Evolutionary conservation across 2,113 vertebrate genomes (phyloP).

Genomic region (Mola mola): DNA sequence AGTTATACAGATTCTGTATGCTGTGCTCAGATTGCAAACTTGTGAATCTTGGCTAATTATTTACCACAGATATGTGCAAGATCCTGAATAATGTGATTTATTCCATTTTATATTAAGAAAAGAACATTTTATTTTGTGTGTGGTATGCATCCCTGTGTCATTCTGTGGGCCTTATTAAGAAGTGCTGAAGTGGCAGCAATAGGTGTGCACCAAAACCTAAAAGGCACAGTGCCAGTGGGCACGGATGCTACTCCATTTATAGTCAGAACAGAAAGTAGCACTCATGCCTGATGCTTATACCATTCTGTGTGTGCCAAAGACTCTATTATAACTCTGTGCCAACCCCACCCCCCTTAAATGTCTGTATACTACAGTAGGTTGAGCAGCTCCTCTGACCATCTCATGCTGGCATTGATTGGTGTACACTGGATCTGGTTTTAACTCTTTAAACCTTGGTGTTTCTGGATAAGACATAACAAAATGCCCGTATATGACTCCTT

Average conservation of each 20-base stretch:
- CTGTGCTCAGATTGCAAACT: too few species aligned
- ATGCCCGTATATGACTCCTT: background rate
- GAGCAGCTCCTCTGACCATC: background rate
- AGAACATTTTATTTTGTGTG: background rate
- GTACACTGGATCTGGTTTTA: too few species aligned
- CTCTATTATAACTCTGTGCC: background rate
- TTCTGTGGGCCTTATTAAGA: slow-evolving; percentile 8
- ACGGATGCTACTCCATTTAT: slow-evolving; percentile 1
- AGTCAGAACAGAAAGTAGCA: background rate
- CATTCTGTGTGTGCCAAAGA: background rate
- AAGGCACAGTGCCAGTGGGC: background rate
- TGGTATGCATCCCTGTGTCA: background rate
- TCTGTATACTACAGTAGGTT: background rate
- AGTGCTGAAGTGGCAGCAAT: slow-evolving; percentile 3
- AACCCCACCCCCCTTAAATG: background rate
- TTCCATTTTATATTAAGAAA: too few species aligned
- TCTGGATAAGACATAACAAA: background rate
- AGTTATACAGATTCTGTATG: too few species aligned
- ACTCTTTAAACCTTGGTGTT: too few species aligned
- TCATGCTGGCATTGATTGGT: too few species aligned
- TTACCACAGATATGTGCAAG: background rate
- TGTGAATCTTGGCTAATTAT: too few species aligned
- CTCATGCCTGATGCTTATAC: background rate
- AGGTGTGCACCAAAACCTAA: background rate
- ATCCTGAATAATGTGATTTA: background rate